phyloP scores from a whole-genome alignment of 2,888 invertebrate species.

The Petrolisthes manimaculis region DNA sequence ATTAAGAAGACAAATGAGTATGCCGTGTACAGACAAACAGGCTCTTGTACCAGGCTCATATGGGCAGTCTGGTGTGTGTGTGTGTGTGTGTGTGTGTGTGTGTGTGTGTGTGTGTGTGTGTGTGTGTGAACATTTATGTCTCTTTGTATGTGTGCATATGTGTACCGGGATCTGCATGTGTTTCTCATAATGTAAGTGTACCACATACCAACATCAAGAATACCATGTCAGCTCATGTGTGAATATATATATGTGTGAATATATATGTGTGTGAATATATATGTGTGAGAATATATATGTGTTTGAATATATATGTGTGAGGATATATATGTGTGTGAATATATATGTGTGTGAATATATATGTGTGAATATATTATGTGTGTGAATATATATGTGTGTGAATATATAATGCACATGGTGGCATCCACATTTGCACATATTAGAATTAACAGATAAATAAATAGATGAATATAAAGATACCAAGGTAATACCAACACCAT shows the following conservation, averaged over 20 bases:
- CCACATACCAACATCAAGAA: neutral
- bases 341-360: neutral
- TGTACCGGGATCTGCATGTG: neutral
- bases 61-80: slow-evolving; percentile 6
- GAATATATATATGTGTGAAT: neutral
- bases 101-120: slow-evolving; percentile 22
- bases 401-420: no score
- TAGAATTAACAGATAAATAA: no score
- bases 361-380: slow-evolving; percentile 2
- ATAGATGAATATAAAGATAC: no score
- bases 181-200: neutral
- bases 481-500: no score
- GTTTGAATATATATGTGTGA: neutral
- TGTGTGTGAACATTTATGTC: slow-evolving; percentile 2
- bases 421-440: no score
- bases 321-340: no score
- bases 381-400: neutral
- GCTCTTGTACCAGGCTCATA: neutral
- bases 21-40: no score
- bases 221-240: neutral
- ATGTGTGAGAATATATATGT: neutral
- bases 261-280: neutral
- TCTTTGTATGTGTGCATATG: neutral
- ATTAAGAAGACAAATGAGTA: no score
- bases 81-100: slow-evolving; percentile 12